Evolutionary conservation across 92 coral and sea anemone species (phyloP), one percentile per base, ranked within the genome.

Genomic region (Palythoa grandis): DNA sequence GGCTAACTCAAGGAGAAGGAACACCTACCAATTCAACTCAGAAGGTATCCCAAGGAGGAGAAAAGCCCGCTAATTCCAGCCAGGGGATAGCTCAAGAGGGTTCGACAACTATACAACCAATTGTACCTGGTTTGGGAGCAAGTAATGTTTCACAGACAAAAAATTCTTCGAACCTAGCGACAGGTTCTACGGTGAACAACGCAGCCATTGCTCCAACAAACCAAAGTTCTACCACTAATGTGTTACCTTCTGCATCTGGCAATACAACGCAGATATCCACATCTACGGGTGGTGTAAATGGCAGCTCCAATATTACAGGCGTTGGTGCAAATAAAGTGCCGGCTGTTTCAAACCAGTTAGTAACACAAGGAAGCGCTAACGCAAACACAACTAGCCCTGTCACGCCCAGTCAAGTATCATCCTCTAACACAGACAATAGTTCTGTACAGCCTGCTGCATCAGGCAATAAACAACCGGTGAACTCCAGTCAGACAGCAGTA

Each of bases 41-140:
- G 65, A 48, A 50, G 13, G 16, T 5, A 35, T 13, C 63, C 23
- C 67, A 73, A 38, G 57, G 54, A 24, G 71, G 37, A 22, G 39
- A 13, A 58, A 58, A 2, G 14, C 66, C 80, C 9, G 12, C 23
- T 25, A 52, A 57, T 47, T 35, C 69, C 29, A 39, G 53, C 60
- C 22, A 78, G 77, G 11, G 20, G 72, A 2, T 56, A 7, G 35
- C 52, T 14, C 37, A 77, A 23, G 13, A 22, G 50, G 50, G 47
- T 40, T 40, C 47, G 4, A 77, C 29, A 15, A 6, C 24, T 2
- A 13, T 22, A 14, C 24, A 77, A 11, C 82, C 82, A 14, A 5
- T 77, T 52, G 82, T 77, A 16, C 82, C 82, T n/a, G 82, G 82
- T 54, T 15, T 77, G 29, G 50, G 16, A 17, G 66, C 2, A 24